Base-by-base conservation (phyloP, 2,113 vertebrate genomes). In the Vanacampus margaritifer region DNA sequence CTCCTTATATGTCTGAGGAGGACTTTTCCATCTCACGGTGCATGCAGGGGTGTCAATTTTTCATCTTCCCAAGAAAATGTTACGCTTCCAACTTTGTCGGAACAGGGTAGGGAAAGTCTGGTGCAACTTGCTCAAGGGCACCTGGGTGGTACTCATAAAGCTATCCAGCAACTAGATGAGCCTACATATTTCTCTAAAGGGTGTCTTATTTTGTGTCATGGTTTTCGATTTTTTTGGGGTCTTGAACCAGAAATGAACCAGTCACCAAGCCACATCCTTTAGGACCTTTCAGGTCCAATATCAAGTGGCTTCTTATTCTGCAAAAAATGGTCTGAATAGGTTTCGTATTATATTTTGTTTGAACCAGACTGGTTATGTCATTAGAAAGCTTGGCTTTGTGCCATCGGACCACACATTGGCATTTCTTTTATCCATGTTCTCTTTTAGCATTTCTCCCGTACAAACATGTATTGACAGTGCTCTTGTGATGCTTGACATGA, bases 1-100 rank as follows among this genome's bases (percentile, higher is more conserved):
- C 65, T 82, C 86, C 88, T 89, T 88, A 87, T 89, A 87, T 76
- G 84, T 88, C 83, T 70, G 68, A 81, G 68, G 50, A 86, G 71
- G 67, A 63, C 68, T 77, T 75, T 62, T 70, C 58, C 58, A 10
- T 72, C 68, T 76, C 64, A 62, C 32, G 68, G 43, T 76, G 69
- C 79, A 66, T 85, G 79, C 79, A 76, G 84, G 74, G 70, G 46
- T 4, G 28, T 32, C 28, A 32, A 32, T 53, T 53, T 21, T 53
- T 53, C 50, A 53, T 23, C 2, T 53, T 53, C 19, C 9, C 50
- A 11, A 53, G 10, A 53, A 8, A 3, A 53, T 11, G 23, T 3
- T 23, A 24, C 21, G 23, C 50, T 24, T 24, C 0, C 8, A 24
- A 10, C 9, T n/a, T 51, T 7, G 7, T 51, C 2, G 6, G 6